Base-by-base conservation (phyloP, 2,888 invertebrate species). In the Euphydryas editha region DNA sequence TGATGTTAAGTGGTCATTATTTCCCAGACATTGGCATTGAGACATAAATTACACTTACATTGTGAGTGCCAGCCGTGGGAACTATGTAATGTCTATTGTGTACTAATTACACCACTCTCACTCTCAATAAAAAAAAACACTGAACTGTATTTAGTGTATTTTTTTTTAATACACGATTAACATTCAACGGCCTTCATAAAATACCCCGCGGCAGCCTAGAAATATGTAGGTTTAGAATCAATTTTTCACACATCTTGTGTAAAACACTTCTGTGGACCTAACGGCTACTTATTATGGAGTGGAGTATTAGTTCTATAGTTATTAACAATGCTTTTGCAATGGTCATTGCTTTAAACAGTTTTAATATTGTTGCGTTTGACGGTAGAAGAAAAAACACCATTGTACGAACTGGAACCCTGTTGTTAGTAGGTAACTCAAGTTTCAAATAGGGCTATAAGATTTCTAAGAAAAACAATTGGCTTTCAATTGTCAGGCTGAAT, bases 11-110 rank as follows among this genome's bases (percentile, higher is more conserved):
- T 44, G 42, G 42, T 44, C 42, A n/a, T 44, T 44, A n/a, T 39
- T 44, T 44, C 42, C n/a, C 42, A 44, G 42, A 44, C 42, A 44
- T 44, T 44, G 42, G 42, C 42, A 44, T 44, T 44, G 42, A 44
- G 42, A 44, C n/a, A 44, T 44, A n/a, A 44, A 44, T 44, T 44
- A 44, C n/a, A 44, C 15, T 44, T 5, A 44, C 42, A n/a, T 6
- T 44, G 42, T 44, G 42, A 44, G 11, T 11, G 42, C n/a, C 42
- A 44, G 42, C 42, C 42, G 15, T 44, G 42, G 42, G n/a, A 44
- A 15, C 42, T n/a, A n/a, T 44, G n/a, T 44, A n/a, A 42, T 42
- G 42, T 44, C 42, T n/a, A 44, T 44, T 44, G 42, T 44, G 42
- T 44, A 15, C 2, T 6, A 30, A 30, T 44, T n/a, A 44, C n/a